phyloP scores from a whole-genome alignment of 2,888 invertebrate species.

The Himalopsyche anomala region DNA sequence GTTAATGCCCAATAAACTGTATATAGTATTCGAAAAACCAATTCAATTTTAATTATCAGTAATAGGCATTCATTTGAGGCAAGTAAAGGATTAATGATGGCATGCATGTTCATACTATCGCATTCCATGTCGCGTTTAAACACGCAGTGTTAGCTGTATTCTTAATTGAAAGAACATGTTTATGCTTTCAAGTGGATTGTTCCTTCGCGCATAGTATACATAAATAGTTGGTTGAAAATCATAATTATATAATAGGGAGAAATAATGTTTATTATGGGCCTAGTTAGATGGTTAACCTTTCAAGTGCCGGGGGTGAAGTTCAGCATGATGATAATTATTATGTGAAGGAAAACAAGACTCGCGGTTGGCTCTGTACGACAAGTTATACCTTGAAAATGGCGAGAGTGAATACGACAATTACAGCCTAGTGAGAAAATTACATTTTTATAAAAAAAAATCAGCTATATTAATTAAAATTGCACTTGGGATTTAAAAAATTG shows the following conservation, averaged over 20 bases:
- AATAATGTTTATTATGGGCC: background rate
- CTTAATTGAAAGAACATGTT: slow-evolving; percentile 23
- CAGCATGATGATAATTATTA: background rate
- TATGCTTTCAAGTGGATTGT: slow-evolving; percentile 16
- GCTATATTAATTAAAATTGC: too few species aligned
- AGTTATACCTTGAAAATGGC: background rate
- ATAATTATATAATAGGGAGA: background rate
- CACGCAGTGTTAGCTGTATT: background rate
- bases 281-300: slow-evolving; percentile 20
- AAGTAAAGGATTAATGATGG: background rate
- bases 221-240: slow-evolving; percentile 13
- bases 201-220: background rate
- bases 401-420: too few species aligned
- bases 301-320: slow-evolving; percentile 6
- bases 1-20: too few species aligned
- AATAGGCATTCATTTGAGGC: background rate
- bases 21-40: too few species aligned
- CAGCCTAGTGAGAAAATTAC: too few species aligned
- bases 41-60: too few species aligned
- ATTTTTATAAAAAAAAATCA: too few species aligned
- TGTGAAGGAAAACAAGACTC: background rate
- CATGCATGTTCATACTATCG: background rate
- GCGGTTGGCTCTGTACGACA: background rate
- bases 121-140: background rate
- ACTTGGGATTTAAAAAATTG: too few species aligned